These are phyloP conservation scores for Muscidifurax raptorellus DNA, from an alignment of 1,140 invertebrate genomes.

Conservation along the genomic window DNA sequence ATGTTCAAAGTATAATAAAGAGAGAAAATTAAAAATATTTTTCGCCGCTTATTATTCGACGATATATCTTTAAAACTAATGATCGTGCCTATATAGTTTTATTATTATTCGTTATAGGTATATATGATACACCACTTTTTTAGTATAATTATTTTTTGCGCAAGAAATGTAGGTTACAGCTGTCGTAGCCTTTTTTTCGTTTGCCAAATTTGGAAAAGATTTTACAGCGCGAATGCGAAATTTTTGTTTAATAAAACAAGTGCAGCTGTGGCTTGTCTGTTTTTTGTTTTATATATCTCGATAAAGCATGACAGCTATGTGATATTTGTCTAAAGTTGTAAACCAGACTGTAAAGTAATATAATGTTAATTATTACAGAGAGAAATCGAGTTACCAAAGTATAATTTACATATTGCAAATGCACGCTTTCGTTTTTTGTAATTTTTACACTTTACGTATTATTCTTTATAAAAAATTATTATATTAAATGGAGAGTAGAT, in stretches of 20 bases:
- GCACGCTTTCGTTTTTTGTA: too few relatives aligned
- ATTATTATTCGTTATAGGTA: background rate
- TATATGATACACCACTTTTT: background rate
- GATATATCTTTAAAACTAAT: conserved; percentile 5
- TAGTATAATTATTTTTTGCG: background rate
- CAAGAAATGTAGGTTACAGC: too few relatives aligned
- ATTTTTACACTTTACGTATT: too few relatives aligned
- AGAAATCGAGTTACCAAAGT: conserved; percentile 20
- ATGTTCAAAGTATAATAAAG: conserved; percentile 7
- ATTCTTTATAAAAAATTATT: too few relatives aligned
- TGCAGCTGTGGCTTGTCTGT: background rate
- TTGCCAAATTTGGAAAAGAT: too few relatives aligned
- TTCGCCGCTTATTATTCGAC: background rate
- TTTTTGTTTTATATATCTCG: background rate
- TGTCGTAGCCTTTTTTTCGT: too few relatives aligned
- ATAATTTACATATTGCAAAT: background rate
- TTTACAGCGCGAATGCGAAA: too few relatives aligned
- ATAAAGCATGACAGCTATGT: conserved; percentile 7
- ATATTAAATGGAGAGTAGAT: too few relatives aligned
- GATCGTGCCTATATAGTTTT: background rate
- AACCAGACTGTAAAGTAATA: conserved; percentile 1
- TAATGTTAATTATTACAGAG: background rate
- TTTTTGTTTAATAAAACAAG: too few relatives aligned
- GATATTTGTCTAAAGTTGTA: conserved; percentile 22
- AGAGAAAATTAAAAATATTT: background rate